These are phyloP conservation scores for Atta texana DNA, from an alignment of 1,140 invertebrate genomes.

Conservation along the genomic window DNA sequence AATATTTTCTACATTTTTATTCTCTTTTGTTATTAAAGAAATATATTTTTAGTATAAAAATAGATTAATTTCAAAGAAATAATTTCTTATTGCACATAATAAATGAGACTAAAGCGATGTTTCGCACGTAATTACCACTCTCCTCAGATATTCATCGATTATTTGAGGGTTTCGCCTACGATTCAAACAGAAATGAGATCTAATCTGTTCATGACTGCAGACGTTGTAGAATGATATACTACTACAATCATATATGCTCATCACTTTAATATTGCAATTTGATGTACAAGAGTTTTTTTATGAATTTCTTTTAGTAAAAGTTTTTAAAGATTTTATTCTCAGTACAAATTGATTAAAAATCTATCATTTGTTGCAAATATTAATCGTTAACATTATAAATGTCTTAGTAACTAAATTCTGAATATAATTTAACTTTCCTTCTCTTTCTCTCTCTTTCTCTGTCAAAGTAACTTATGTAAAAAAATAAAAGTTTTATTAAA, in stretches of 20 bases:
- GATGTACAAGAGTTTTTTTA: background rate
- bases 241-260: slow-evolving; percentile 21
- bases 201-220: slow-evolving; percentile 59
- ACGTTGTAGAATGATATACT: slow-evolving; percentile 39
- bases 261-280: slow-evolving; percentile 5
- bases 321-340: background rate
- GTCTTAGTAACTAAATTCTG: background rate
- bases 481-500: background rate
- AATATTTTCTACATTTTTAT: background rate
- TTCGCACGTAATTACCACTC: slow-evolving; percentile 38
- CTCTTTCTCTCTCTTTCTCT: background rate
- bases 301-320: background rate
- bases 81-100: slow-evolving; percentile 21
- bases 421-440: background rate
- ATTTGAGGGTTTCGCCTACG: slow-evolving; percentile 50
- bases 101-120: slow-evolving; percentile 36
- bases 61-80: slow-evolving; percentile 11
- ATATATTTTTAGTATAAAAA: background rate
- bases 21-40: background rate
- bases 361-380: background rate
- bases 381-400: background rate
- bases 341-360: background rate
- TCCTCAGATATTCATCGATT: slow-evolving; percentile 42
- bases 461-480: background rate
- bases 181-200: slow-evolving; percentile 49